Conservation (phyloP, 2,797 vertebrate genomes). For the Heterohyrax brucei region DNA sequence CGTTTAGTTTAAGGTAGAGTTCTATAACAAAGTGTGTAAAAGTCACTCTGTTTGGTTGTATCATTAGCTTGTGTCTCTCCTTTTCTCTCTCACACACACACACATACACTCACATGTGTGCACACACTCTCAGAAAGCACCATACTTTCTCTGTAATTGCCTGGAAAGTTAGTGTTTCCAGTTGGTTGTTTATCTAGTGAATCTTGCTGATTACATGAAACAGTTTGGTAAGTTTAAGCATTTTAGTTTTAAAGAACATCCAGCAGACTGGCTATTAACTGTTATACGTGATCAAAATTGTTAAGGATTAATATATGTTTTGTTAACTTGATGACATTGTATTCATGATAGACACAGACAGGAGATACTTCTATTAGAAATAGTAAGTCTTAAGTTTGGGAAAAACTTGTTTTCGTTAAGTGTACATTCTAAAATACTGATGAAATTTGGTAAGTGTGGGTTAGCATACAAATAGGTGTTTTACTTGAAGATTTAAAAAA, state of each 20-base stretch:
- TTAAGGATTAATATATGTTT: conserved; percentile 58
- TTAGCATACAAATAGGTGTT: neutral
- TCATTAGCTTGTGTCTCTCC: conserved; percentile 18
- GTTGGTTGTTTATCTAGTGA: neutral
- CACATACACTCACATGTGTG: neutral
- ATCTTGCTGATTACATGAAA: conserved; percentile 28
- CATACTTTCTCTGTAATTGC: neutral
- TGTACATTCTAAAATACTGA: conserved; percentile 8
- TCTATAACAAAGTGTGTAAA: conserved; percentile 55
- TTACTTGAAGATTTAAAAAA: neutral
- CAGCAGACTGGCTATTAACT: conserved; percentile 41
- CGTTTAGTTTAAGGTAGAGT: neutral
- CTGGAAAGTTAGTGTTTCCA: neutral
- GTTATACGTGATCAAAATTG: conserved; percentile 14
- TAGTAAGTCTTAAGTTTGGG: conserved; percentile 25
- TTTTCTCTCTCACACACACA: neutral
- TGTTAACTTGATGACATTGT: conserved; percentile 26
- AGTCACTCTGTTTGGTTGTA: conserved; percentile 2
- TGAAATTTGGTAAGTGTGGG: conserved; percentile 4
- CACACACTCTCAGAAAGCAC: neutral
- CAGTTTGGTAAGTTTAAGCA: conserved; percentile 4
- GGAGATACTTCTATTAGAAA: conserved; percentile 37
- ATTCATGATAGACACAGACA: conserved; percentile 20
- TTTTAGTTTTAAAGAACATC: conserved; percentile 66
- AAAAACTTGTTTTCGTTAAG: neutral